phyloP scores from a whole-genome alignment of 2,113 vertebrate species.

The Grus americana region DNA sequence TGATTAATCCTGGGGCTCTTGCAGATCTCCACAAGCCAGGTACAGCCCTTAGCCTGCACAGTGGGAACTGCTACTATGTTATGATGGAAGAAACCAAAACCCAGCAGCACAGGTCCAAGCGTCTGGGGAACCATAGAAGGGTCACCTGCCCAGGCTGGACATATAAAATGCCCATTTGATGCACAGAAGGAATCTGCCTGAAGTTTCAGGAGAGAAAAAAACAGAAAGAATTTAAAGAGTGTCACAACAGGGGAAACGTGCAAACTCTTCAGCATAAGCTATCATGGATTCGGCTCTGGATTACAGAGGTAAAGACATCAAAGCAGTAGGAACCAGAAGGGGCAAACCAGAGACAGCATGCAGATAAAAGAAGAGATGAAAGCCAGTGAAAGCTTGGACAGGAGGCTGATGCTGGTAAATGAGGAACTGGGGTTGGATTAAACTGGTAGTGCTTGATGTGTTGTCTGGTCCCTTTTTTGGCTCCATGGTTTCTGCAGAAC shows the following conservation, averaged over 20 bases:
- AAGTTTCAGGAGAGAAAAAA: not conserved
- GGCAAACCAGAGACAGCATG: slow-evolving; percentile 10
- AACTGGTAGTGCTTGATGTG: not conserved
- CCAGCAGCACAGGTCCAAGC: not conserved
- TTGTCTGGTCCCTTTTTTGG: not conserved
- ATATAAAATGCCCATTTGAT: not conserved
- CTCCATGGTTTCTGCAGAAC: not conserved
- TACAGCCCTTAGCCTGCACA: not conserved
- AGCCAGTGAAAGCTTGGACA: not conserved
- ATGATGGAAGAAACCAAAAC: not conserved
- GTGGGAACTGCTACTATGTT: not conserved
- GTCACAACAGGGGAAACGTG: not conserved
- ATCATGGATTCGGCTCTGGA: not conserved
- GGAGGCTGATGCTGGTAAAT: not conserved
- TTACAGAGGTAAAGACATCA: slow-evolving; percentile 47
- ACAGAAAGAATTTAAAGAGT: not conserved
- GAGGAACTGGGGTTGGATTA: not conserved
- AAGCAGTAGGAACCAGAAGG: slow-evolving; percentile 42
- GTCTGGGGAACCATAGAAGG: not conserved
- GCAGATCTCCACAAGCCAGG: not conserved
- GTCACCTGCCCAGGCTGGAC: not conserved
- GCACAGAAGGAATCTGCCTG: not conserved
- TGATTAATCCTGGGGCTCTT: not conserved
- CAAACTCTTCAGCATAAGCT: not conserved
- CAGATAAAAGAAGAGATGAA: slow-evolving; percentile 64